These are phyloP conservation scores for Onchidella celtica DNA, from an alignment of 2,888 invertebrate genomes.

Conservation along the genomic window DNA sequence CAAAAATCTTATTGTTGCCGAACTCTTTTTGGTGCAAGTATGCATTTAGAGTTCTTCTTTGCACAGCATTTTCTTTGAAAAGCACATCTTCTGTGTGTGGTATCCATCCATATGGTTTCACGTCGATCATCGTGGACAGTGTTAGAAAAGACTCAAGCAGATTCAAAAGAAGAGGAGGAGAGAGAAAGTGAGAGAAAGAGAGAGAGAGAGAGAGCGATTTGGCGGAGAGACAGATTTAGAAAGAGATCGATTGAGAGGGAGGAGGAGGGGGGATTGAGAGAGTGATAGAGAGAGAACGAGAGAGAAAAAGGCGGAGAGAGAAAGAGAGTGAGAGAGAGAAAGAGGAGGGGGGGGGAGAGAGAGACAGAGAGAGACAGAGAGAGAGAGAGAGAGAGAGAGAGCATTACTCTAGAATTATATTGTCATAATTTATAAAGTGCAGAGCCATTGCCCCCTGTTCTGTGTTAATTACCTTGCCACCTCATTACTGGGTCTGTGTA, in stretches of 20 bases:
- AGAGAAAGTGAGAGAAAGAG: not conserved
- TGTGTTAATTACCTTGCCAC: no score
- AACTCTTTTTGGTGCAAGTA: no score
- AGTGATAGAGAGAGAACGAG: not conserved
- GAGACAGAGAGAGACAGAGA: constrained; percentile 10
- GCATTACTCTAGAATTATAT: not conserved
- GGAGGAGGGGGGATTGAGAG: not conserved
- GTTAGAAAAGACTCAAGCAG: no score
- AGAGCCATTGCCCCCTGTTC: no score
- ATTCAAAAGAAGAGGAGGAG: no score
- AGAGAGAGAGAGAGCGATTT: constrained; percentile 3
- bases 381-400: constrained; percentile 27
- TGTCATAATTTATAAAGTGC: no score
- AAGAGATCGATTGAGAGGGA: not conserved
- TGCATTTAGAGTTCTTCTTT: no score
- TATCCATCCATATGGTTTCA: not conserved
- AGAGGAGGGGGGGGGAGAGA: not conserved
- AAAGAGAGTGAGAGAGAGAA: constrained; percentile 9
- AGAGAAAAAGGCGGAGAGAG: constrained; percentile 39
- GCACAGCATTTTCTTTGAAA: no score
- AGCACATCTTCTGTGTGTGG: no score
- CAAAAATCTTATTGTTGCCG: no score
- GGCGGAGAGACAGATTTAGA: not conserved
- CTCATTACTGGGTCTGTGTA: no score
- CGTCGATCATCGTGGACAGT: no score